Evolutionary conservation across 2,113 vertebrate species (phyloP).

Genomic region (Catharus bicknelli): DNA sequence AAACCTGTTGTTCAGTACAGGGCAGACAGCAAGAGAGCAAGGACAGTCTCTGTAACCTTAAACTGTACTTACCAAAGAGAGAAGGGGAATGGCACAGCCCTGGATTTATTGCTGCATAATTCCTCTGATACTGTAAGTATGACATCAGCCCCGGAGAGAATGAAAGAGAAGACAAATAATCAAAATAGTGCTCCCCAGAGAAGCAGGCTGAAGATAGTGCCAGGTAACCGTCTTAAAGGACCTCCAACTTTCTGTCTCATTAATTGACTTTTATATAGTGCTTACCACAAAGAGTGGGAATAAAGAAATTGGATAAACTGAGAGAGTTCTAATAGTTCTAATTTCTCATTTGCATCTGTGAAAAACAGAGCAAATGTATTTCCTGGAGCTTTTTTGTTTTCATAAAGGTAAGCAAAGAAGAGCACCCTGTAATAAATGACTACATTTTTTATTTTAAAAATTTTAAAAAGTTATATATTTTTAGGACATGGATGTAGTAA

Average conservation of each 20-base stretch:
- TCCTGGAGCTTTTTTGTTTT: neutral
- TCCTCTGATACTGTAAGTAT: neutral
- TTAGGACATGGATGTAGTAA: neutral
- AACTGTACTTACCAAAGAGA: neutral
- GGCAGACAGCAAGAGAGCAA: neutral
- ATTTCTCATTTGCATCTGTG: neutral
- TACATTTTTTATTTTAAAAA: neutral
- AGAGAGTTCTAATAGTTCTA: neutral
- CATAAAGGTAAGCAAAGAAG: neutral
- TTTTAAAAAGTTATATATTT: fast-evolving
- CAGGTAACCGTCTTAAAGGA: neutral
- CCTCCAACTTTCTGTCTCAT: neutral
- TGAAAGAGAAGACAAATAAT: conserved; percentile 36
- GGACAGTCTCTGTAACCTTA: neutral
- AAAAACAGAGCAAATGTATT: neutral
- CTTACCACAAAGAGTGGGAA: neutral
- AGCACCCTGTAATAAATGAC: neutral
- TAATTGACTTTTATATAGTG: neutral
- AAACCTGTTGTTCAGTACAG: neutral
- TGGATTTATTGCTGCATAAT: neutral
- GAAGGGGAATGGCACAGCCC: neutral
- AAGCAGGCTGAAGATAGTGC: neutral
- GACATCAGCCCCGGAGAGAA: neutral
- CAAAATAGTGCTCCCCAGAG: conserved; percentile 14
- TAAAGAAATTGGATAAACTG: neutral